phyloP scores from a whole-genome alignment of 2,888 invertebrate genomes.

The Caenorhabditis macrosperma region DNA sequence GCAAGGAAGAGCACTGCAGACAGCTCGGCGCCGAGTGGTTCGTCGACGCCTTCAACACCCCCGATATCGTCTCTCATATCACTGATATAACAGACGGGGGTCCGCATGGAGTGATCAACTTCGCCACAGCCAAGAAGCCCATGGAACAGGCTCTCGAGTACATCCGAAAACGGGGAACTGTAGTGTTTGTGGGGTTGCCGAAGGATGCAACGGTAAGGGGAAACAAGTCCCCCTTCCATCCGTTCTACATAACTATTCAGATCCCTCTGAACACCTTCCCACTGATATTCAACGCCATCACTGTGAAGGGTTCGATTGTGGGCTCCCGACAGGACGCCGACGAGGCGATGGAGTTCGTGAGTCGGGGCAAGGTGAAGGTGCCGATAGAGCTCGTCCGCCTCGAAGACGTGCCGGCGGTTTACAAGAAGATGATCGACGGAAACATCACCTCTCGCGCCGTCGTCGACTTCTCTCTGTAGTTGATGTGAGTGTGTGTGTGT shows the following conservation, averaged over 20 bases:
- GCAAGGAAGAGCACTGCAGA: constrained; percentile 57
- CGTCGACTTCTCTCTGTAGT: constrained; percentile 53
- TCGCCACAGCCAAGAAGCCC: constrained; percentile 58
- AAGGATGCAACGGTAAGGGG: constrained; percentile 41
- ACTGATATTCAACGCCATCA: constrained; percentile 59
- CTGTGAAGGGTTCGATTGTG: constrained; percentile 60
- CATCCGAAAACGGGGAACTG: constrained; percentile 62
- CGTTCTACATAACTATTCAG: constrained; percentile 42
- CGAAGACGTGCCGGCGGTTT: constrained; percentile 51
- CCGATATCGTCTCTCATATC: constrained; percentile 44
- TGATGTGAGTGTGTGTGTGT: no score
- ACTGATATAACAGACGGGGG: constrained; percentile 62
- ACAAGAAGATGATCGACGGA: constrained; percentile 50
- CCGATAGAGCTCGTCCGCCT: constrained; percentile 61
- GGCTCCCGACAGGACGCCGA: constrained; percentile 64
- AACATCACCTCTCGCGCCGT: constrained; percentile 54
- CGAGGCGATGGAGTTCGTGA: constrained; percentile 65
- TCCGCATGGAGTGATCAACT: constrained; percentile 65
- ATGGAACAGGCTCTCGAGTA: constrained; percentile 65
- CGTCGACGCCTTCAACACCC: constrained; percentile 56
- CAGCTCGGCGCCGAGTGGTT: constrained; percentile 64
- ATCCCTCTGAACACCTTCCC: constrained; percentile 50
- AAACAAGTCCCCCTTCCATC: no score
- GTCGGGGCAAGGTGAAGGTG: constrained; percentile 61
- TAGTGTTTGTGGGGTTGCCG: constrained; percentile 66